Percentiles rank a stretch among this genome's conserved stretches.
Conservation (phyloP, 2,113 vertebrate species). For the Dinomys branickii region DNA sequence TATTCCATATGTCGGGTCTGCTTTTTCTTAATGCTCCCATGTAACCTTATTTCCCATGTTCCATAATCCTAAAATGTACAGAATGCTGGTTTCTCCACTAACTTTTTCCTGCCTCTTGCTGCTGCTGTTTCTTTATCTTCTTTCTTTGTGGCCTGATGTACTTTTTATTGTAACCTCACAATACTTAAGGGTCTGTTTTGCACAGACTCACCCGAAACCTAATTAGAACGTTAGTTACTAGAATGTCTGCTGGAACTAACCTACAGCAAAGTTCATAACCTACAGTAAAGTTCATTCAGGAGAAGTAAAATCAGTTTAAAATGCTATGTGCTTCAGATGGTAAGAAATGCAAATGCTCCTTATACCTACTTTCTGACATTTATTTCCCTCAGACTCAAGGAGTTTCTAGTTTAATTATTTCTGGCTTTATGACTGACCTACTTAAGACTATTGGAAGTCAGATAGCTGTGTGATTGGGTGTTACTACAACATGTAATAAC, state of each 20-base stretch:
- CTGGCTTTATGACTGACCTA: neutral
- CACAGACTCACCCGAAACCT: neutral
- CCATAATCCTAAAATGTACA: neutral
- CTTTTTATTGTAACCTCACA: conserved; percentile 16
- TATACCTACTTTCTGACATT: neutral
- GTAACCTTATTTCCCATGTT: neutral
- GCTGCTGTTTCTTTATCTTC: neutral
- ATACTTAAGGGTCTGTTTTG: neutral
- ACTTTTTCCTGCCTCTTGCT: neutral
- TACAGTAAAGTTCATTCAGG: neutral
- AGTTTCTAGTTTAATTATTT: conserved; percentile 38
- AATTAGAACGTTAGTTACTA: neutral
- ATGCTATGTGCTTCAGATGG: neutral
- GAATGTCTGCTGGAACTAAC: neutral
- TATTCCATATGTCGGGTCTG: neutral
- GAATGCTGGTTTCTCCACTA: neutral
- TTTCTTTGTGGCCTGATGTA: neutral
- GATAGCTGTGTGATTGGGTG: neutral
- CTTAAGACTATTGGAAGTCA: neutral
- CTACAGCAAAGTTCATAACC: neutral
- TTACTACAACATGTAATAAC: neutral
- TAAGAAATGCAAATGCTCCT: neutral
- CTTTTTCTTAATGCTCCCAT: neutral
- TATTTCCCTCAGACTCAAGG: neutral
- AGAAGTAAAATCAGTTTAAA: conserved; percentile 7